Percentiles rank a stretch among this genome's conserved stretches.
Conservation (phyloP, 2,888 invertebrate genomes). For the Plagodis dolabraria region DNA sequence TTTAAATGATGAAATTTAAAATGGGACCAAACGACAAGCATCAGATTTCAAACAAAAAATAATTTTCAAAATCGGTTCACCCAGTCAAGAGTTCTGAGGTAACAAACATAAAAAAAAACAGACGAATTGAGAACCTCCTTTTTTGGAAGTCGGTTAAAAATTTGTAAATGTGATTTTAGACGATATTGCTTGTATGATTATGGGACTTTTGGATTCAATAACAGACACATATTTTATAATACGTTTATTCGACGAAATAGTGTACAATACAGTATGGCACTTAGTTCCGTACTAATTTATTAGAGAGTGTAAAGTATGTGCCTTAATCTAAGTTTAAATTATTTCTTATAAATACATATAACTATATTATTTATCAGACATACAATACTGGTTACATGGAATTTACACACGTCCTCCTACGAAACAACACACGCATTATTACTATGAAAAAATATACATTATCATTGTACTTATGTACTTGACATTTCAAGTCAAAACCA, state of each 20-base stretch:
- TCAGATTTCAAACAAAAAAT: too few relatives aligned
- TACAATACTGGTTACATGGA: slow-evolving; percentile 68
- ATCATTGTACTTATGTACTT: slow-evolving; percentile 2
- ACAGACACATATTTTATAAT: slow-evolving; percentile 22
- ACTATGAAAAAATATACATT: background rate
- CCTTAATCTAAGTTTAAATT: slow-evolving; percentile 39
- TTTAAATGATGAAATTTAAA: too few relatives aligned
- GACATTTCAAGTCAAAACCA: background rate
- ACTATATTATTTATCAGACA: slow-evolving; percentile 45
- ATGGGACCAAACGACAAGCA: too few relatives aligned
- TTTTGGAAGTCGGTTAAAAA: too few relatives aligned
- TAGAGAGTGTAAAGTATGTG: slow-evolving; percentile 31
- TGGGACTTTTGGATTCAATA: background rate
- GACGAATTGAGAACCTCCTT: too few relatives aligned
- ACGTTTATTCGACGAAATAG: slow-evolving; percentile 61
- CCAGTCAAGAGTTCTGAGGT: too few relatives aligned
- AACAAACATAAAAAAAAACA: too few relatives aligned
- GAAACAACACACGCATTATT: slow-evolving; percentile 21
- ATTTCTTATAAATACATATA: slow-evolving; percentile 52
- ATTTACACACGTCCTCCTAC: slow-evolving; percentile 36
- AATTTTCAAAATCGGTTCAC: too few relatives aligned
- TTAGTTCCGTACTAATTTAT: slow-evolving; percentile 58
- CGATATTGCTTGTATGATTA: too few relatives aligned
- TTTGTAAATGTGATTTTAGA: too few relatives aligned
- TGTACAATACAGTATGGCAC: slow-evolving; percentile 77